Conservation (phyloP, 2,797 vertebrate species). For the Corythornis leucogaster region DNA sequence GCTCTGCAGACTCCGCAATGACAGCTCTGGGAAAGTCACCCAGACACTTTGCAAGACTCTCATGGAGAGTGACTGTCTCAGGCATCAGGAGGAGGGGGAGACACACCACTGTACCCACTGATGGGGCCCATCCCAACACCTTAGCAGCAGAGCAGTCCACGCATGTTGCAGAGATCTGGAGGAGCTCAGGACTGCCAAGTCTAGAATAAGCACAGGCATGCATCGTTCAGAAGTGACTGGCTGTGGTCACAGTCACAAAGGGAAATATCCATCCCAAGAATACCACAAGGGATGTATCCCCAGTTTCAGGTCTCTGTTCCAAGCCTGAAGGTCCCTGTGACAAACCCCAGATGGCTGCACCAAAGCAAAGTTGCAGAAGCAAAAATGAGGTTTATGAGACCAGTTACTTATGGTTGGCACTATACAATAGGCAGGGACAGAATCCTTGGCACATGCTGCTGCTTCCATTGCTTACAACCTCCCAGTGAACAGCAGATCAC, state of each 20-base stretch:
- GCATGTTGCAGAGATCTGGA: not conserved
- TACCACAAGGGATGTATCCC: fast-evolving
- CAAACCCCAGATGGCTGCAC: not conserved
- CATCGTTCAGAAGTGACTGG: not conserved
- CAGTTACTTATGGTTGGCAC: fast-evolving
- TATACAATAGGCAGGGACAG: not conserved
- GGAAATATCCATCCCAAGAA: not conserved
- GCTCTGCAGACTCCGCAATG: not conserved
- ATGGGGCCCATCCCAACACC: not conserved
- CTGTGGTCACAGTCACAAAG: not conserved
- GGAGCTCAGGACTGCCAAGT: not conserved
- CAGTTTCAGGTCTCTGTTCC: not conserved
- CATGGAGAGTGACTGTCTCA: not conserved
- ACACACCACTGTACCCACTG: fast-evolving
- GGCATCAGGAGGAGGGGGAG: not conserved
- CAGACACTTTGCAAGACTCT: not conserved
- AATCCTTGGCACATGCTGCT: not conserved
- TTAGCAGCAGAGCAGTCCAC: not conserved
- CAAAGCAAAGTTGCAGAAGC: not conserved
- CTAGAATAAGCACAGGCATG: fast-evolving
- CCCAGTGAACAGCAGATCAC: not conserved
- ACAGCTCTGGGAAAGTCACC: not conserved
- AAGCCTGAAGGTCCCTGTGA: not conserved
- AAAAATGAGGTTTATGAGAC: not conserved
- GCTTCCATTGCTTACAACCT: not conserved